Evolutionary conservation across 1,140 invertebrate genomes (phyloP).

Genomic region (Camponotus floridanus): DNA sequence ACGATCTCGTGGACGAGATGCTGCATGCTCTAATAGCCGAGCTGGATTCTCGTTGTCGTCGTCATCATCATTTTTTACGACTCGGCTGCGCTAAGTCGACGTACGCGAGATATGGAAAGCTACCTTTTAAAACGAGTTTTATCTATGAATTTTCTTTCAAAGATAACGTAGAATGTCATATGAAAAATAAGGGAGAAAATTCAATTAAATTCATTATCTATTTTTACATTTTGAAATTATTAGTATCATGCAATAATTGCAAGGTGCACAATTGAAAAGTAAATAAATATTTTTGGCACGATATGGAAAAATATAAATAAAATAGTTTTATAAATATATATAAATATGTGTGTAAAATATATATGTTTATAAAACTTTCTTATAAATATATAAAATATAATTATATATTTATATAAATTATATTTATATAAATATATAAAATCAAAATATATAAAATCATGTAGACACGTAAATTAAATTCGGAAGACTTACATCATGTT

Average conservation of each 20-base stretch:
- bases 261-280: background rate
- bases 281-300: background rate
- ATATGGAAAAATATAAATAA: background rate
- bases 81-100: background rate
- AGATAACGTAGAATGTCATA: background rate
- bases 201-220: background rate
- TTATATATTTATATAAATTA: too few species aligned
- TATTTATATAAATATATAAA: too few species aligned
- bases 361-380: too few species aligned
- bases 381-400: too few species aligned
- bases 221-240: background rate
- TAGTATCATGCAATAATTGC: background rate
- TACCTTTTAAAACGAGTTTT: constrained; percentile 7
- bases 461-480: constrained; percentile 10
- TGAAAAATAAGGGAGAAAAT: background rate
- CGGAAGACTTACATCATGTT: background rate
- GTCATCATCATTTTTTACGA: background rate
- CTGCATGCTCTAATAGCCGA: constrained; percentile 72
- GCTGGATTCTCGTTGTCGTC: too few species aligned
- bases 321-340: constrained; percentile 6
- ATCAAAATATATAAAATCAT: background rate
- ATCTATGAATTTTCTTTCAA: background rate
- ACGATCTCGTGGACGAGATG: constrained; percentile 43
- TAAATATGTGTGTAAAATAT: too few species aligned
- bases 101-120: background rate